Evolutionary conservation across 2,797 vertebrate species (phyloP), one percentile per base, ranked within the genome.

Genomic region (Ciconia nigra): DNA sequence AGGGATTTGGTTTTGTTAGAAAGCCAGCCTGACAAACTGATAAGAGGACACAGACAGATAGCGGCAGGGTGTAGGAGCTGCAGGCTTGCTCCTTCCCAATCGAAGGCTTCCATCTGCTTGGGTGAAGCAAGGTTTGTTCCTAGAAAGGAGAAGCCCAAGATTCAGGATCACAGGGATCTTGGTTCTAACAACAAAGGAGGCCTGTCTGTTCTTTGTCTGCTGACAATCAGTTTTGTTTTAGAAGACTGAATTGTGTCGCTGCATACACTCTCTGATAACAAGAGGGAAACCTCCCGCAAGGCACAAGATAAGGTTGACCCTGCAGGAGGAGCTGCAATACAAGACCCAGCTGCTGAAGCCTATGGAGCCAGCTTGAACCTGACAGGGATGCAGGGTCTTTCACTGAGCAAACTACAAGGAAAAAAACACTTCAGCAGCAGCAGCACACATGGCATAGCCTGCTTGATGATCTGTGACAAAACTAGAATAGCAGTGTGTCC

Each of bases 221-320:
- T 95, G 93, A 94, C 90, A 97, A 89, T 61, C 41, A 24, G 81
- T 80, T 96, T 96, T 89, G 51, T 5, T 87, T 93, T 52, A 22
- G 66, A 80, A 87, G 83, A 77, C 49, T 29, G 85, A 79, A 74
- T 4, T 83, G 49, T 63, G 41, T 37, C 1, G 0, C 82, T 88
- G 87, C 63, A 61, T n/a, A 85, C 54, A 31, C 76, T 51, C 91
- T 76, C 67, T 7, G 91, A 92, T 93, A 96, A 95, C 42, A 51
- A 73, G 86, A 59, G 70, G 31, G 80, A 83, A 94, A 73, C 61
- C 63, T 92, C 90, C 90, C 0, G 0, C 47, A 57, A 70, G 39
- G 77, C 35, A 55, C 25, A 10, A 89, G 93, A 94, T 92, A 96
- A 96, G 41, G 79, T 1, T 87, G 83, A 95, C 70, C 70, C 88